Evolutionary conservation across 2,797 vertebrate genomes (phyloP).

Genomic region (Sphenopsis melanotis): DNA sequence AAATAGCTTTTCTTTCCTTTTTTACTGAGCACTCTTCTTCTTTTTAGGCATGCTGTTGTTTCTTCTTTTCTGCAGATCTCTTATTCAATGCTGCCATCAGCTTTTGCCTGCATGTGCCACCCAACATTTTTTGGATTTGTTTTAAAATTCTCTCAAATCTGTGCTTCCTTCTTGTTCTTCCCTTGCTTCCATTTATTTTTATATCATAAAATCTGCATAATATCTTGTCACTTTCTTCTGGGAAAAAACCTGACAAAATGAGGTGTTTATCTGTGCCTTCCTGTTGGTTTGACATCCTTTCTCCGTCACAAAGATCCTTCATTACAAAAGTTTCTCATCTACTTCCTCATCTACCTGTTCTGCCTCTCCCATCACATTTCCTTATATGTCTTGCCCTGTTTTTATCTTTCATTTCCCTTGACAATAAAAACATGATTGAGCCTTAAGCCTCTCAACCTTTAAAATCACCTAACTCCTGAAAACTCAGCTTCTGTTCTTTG

Average conservation of each 20-base stretch:
- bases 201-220: background rate
- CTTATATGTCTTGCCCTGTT: background rate
- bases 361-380: background rate
- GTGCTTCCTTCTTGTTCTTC: background rate
- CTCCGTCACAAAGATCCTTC: background rate
- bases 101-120: background rate
- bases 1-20: conserved; percentile 11
- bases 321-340: background rate
- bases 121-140: background rate
- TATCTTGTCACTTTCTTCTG: background rate
- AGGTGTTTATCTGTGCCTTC: conserved; percentile 15
- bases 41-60: background rate
- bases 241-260: background rate
- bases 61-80: background rate
- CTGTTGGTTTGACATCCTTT: background rate
- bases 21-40: background rate
- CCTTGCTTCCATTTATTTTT: conserved; percentile 28
- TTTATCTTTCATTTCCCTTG: background rate
- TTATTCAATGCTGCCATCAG: background rate
- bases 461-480: background rate
- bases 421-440: conserved; percentile 15
- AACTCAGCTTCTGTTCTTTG: background rate
- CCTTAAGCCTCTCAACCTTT: conserved; percentile 14
- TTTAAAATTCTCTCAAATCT: conserved; percentile 52
- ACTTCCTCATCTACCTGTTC: background rate